Conservation (phyloP, 2,888 invertebrate genomes). For the Mimachlamys varia region DNA sequence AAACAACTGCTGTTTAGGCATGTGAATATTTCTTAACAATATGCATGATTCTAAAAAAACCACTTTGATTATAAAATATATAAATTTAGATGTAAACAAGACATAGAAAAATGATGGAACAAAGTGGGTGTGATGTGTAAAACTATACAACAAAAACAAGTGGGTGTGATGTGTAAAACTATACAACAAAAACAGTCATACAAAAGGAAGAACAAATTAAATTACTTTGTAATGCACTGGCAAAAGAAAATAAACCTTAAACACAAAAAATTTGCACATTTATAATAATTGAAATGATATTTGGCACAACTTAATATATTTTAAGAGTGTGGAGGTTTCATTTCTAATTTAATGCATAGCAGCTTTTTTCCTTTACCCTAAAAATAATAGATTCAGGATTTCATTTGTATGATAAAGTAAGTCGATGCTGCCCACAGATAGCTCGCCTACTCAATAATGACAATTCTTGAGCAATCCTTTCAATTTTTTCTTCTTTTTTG, state of each 20-base stretch:
- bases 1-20: not conserved
- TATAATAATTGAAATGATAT: slow-evolving; percentile 4
- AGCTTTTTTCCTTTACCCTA: not conserved
- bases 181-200: not conserved
- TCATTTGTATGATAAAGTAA: not conserved
- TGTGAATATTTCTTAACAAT: not conserved
- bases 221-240: slow-evolving; percentile 4
- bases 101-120: not conserved
- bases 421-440: not conserved
- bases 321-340: not conserved
- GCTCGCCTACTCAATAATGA: no score
- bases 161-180: not conserved
- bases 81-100: not conserved
- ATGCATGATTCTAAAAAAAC: not conserved
- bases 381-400: not conserved
- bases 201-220: not conserved
- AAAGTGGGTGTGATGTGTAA: not conserved
- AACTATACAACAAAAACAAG: not conserved
- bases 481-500: not conserved
- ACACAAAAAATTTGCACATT: slow-evolving; percentile 6
- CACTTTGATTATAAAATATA: not conserved
- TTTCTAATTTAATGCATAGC: not conserved
- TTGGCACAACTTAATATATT: slow-evolving; percentile 3
- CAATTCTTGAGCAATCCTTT: not conserved
- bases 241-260: not conserved